Evolutionary conservation across 1,140 invertebrate genomes (phyloP).

Genomic region (Drosophila repletoides): DNA sequence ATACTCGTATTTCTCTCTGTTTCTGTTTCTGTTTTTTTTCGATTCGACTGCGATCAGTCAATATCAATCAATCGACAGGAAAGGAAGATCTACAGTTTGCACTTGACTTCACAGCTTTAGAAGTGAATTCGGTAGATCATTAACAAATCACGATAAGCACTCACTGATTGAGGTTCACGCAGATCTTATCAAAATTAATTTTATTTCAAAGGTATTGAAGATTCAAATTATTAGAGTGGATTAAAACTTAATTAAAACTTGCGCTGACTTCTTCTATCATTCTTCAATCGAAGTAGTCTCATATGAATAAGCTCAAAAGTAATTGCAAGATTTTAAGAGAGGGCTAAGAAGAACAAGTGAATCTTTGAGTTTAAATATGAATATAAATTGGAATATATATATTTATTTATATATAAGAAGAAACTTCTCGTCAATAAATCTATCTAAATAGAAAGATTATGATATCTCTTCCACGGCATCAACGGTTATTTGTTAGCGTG

Average conservation of each 20-base stretch:
- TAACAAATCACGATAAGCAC: constrained; percentile 23
- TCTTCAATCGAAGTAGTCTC: too few species aligned
- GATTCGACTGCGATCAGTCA: constrained; percentile 48
- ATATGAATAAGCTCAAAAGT: too few species aligned
- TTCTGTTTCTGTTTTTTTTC: neutral
- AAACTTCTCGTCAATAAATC: too few species aligned
- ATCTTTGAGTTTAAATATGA: too few species aligned
- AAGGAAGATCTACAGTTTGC: constrained; percentile 36
- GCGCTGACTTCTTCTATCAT: too few species aligned
- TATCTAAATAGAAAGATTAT: too few species aligned
- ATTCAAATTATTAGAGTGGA: too few species aligned
- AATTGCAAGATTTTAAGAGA: too few species aligned
- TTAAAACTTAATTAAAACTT: too few species aligned
- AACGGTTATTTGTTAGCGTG: neutral
- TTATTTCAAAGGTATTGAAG: constrained; percentile 10
- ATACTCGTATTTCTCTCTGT: constrained; percentile 2
- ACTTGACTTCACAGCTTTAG: constrained; percentile 51
- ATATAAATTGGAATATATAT: too few species aligned
- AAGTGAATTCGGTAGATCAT: constrained; percentile 25
- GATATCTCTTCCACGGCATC: neutral
- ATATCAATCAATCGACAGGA: constrained; percentile 51
- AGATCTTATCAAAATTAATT: constrained; percentile 26
- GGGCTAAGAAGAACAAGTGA: too few species aligned
- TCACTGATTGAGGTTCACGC: constrained; percentile 1
- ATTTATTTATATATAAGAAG: too few species aligned